A percentile compares a stretch with the other conserved stretches of the same genome.
phyloP scores from a whole-genome alignment of 23 tunicate species.

The Diplosoma virens region DNA sequence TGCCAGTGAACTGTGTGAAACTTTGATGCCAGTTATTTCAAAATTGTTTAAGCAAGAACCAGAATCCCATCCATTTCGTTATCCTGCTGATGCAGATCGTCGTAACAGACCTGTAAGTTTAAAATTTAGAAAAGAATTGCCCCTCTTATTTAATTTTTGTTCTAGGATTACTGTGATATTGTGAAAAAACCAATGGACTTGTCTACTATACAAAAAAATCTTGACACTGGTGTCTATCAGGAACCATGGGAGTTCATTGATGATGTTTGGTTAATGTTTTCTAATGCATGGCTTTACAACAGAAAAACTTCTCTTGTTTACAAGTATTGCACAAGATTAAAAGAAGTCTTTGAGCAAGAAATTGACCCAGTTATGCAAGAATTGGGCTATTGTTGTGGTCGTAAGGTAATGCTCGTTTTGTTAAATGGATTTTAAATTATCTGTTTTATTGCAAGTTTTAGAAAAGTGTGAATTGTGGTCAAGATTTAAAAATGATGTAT shows the following conservation, averaged over 20 bases:
- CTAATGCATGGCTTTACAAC: conserved; percentile 97
- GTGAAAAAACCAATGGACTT: conserved; percentile 91
- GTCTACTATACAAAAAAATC: conserved; percentile 67
- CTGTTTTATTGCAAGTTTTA: no score
- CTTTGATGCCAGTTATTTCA: conserved; percentile 61
- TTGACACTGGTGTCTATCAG: conserved; percentile 69
- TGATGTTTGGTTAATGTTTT: conserved; percentile 94
- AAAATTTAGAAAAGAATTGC: no score
- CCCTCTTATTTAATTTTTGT: no score
- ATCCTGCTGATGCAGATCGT: conserved; percentile 85
- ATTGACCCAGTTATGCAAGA: conserved; percentile 96
- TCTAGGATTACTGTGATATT: conserved; percentile 89
- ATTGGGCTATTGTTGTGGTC: conserved; percentile 90
- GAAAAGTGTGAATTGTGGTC: no score
- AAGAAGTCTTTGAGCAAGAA: conserved; percentile 74
- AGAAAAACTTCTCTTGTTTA: conserved; percentile 81
- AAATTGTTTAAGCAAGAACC: conserved; percentile 80
- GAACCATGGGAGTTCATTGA: conserved; percentile 96
- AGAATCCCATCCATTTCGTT: conserved; percentile 77
- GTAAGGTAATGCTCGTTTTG: conserved; percentile 71
- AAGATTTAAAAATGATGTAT: no score
- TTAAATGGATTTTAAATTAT: no score
- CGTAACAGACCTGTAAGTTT: conserved; percentile 84
- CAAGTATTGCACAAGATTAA: conserved; percentile 76
- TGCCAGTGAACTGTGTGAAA: conserved; percentile 46